Evolutionary conservation across 2,113 vertebrate genomes (phyloP).

Genomic region (Nycticryphes semicollaris): DNA sequence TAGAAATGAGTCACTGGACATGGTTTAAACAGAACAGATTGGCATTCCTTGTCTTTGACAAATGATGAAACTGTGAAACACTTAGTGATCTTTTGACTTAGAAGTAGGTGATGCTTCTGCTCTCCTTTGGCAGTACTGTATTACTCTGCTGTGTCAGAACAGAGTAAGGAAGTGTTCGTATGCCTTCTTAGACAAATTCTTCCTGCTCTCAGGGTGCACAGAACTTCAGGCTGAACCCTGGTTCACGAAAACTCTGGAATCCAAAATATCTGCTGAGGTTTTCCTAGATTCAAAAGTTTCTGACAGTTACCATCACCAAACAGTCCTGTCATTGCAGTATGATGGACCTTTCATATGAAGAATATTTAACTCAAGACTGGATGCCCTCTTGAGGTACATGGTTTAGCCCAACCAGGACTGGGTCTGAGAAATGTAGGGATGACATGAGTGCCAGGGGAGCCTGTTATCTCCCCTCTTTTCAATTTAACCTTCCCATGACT

Average conservation of each 20-base stretch:
- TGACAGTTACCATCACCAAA: not conserved
- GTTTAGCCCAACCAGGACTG: not conserved
- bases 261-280: not conserved
- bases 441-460: not conserved
- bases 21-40: not conserved
- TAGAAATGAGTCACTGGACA: not conserved
- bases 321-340: not conserved
- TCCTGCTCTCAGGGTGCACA: not conserved
- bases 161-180: not conserved
- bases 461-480: not conserved
- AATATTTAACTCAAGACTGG: not conserved
- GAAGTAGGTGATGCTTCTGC: not conserved
- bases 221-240: not conserved
- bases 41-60: not conserved
- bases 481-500: not conserved
- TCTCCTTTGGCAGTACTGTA: not conserved
- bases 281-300: not conserved
- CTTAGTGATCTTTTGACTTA: not conserved
- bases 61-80: not conserved
- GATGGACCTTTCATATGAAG: not conserved
- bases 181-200: not conserved
- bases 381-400: not conserved
- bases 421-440: not conserved
- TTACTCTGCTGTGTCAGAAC: not conserved
- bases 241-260: not conserved